Base-by-base conservation (phyloP, 2,113 vertebrate species). In the Myrmophylax atrothorax region DNA sequence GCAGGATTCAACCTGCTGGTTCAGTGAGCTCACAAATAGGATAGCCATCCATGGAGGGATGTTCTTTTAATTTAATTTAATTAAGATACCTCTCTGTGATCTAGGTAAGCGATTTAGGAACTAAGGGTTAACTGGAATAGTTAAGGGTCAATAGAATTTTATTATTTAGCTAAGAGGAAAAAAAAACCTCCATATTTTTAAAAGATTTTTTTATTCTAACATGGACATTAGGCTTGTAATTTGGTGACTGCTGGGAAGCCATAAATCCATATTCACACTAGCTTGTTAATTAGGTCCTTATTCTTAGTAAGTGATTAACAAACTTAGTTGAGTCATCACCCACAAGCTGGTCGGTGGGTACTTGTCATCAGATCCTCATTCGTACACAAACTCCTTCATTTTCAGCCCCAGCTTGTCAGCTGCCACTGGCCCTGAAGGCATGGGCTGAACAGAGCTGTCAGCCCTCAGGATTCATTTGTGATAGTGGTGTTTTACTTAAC, bases 241-340 rank as follows among this genome's bases (percentile, higher is more conserved):
- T 90, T 84, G 50, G 25, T 85, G 31, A 38, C 63, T 77, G 19
- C 38, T 96, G 53, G 33, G 86, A 92, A 92, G 63, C 62, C 60
- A 50, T 69, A 90, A 88, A 88, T 85, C 60, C n/a, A 49, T 8
- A 62, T 90, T 88, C 72, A 66, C 59, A 38, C 31, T 77, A 85
- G 49, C 59, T 88, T 88, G 53, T 77, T 96, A 95, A 84, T 95
- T 94, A 94, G 29, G 22, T 4, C n/a, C 49, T 94, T 92, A 84
- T 94, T 94, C 80, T 89, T 89, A 87, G 75, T 60, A 87, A 82
- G 70, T 12, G 53, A 76, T 93, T 85, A 92, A 80, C 53, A 69
- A 85, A 92, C 63, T 90, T 84, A 59, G 19, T 81, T 94, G 94
- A 94, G 80, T 94, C 83, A 92, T 95, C 84, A 84, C 35, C 76